These are phyloP conservation scores for Holothuria glaberrima DNA, from an alignment of 35 echinoderm and acorn worm genomes.

Conservation along the genomic window DNA sequence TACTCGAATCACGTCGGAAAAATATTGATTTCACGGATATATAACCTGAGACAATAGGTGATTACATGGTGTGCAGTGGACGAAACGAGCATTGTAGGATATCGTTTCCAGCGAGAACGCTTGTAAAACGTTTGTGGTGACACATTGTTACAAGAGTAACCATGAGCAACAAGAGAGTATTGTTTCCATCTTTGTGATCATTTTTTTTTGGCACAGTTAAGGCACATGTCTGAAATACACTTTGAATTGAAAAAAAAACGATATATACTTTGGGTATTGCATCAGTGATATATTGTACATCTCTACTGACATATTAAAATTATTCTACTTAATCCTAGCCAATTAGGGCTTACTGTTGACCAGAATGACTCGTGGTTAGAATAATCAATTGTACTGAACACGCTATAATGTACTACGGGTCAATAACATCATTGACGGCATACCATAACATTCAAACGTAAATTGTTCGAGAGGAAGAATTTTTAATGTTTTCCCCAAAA, in stretches of 20 bases:
- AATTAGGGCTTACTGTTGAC: conserved; percentile 6
- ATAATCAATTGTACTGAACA: not conserved
- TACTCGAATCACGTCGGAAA: conserved; percentile 15
- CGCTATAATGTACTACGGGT: not conserved
- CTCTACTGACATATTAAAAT: not conserved
- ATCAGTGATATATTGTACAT: not conserved
- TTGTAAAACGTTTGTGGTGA: not conserved
- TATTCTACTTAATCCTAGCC: not conserved
- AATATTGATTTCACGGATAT: conserved; percentile 14
- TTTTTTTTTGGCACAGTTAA: conserved; percentile 12
- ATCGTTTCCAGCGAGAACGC: not conserved
- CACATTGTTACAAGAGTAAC: conserved; percentile 4
- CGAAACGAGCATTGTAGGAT: not conserved
- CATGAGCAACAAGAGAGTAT: too few species aligned
- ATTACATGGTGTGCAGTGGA: not conserved
- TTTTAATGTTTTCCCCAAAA: not conserved
- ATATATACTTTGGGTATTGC: conserved; percentile 4
- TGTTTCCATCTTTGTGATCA: not conserved
- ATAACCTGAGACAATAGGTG: conserved; percentile 26
- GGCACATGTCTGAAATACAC: not conserved
- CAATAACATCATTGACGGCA: not conserved
- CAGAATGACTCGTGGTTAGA: not conserved
- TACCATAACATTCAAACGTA: conserved; percentile 7
- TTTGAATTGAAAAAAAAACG: conserved; percentile 4
- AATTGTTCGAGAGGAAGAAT: not conserved